Evolutionary conservation across 1,140 invertebrate genomes (phyloP), one percentile per base, ranked within the genome.

Genomic region (Pogonognathellus flavescens): DNA sequence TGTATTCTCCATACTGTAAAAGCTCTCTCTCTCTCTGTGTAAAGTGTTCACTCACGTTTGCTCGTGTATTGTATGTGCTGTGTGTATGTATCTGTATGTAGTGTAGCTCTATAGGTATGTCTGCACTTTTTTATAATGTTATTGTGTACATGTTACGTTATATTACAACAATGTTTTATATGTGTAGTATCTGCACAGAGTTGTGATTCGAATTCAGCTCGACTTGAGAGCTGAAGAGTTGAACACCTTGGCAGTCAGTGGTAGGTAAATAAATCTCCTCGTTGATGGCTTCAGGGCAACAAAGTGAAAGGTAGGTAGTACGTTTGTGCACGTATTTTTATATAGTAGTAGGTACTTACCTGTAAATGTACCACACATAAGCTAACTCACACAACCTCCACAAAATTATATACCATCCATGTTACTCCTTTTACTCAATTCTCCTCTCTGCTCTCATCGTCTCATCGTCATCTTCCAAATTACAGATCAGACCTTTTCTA

Each of bases 251-350:
- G 70, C 70, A 76, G 31, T 25, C 70, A 76, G 70, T 76, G 70
- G 70, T 76, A 76, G 70, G 70, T 76, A 76, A 76, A 76, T 76
- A 76, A 76, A 76, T 76, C 70, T 76, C 70, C 70, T 31, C 31
- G 14, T 8, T 76, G 31, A 41, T 41, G 31, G 70, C 70, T n/a
- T 49, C 70, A 50, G 41, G 59, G 70, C 70, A 20, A n/a, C 70
- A 31, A 50, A 76, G 70, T 76, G 70, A 76, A 76, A 76, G 70
- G 70, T 76, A 76, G 53, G 11, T n/a, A 41, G 31, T 57, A 57
- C 53, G 2, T 14, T 57, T 57, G 53, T n/a, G n/a, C 10, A n/a
- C 53, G 1, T 57, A n/a, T 57, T 14, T 57, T 14, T n/a, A 57
- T 16, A 22, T 41, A 70, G 9, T n/a, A n/a, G n/a, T n/a, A n/a